These are phyloP conservation scores for Turnix velox DNA, from an alignment of 2,113 vertebrate genomes.

Conservation along the genomic window DNA sequence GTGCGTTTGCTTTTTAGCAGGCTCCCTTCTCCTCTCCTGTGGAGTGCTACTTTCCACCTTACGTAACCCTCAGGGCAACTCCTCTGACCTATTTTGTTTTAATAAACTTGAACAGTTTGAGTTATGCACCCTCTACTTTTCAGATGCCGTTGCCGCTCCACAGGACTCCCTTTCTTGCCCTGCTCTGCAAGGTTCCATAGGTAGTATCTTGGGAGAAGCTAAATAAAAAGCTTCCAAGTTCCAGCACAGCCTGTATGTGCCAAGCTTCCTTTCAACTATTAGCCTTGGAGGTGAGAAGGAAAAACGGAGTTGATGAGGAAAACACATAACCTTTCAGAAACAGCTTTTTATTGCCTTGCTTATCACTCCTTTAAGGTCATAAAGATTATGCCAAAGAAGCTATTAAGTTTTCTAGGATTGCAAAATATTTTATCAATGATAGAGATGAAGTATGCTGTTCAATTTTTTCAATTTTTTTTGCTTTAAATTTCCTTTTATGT, in stretches of 20 bases:
- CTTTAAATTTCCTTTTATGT: slow-evolving; percentile 57
- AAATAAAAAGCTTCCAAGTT: slow-evolving; percentile 58
- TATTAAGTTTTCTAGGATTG: slow-evolving; percentile 60
- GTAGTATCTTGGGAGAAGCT: slow-evolving; percentile 32
- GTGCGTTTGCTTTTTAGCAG: slow-evolving; percentile 56
- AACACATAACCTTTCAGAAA: slow-evolving; percentile 36
- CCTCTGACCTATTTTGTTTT: slow-evolving; percentile 49
- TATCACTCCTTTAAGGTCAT: slow-evolving; percentile 56
- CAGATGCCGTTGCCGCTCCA: neutral
- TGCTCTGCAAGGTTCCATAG: neutral
- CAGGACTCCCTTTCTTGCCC: slow-evolving; percentile 17
- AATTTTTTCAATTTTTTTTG: slow-evolving; percentile 39
- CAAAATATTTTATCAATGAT: slow-evolving; percentile 68
- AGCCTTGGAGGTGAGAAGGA: slow-evolving; percentile 48
- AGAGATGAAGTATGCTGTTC: slow-evolving; percentile 48
- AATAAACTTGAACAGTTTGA: slow-evolving; percentile 42
- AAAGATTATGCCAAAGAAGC: slow-evolving; percentile 54
- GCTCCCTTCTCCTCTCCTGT: slow-evolving; percentile 25
- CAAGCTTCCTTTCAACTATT: slow-evolving; percentile 44
- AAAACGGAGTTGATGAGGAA: slow-evolving; percentile 44
- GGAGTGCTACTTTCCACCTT: slow-evolving; percentile 43
- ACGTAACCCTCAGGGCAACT: slow-evolving; percentile 38
- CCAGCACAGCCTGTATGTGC: neutral
- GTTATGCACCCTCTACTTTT: slow-evolving; percentile 13
- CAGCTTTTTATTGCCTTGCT: slow-evolving; percentile 53